Evolutionary conservation across 1,140 invertebrate genomes (phyloP).

Genomic region (Zaprionus gabonicus): DNA sequence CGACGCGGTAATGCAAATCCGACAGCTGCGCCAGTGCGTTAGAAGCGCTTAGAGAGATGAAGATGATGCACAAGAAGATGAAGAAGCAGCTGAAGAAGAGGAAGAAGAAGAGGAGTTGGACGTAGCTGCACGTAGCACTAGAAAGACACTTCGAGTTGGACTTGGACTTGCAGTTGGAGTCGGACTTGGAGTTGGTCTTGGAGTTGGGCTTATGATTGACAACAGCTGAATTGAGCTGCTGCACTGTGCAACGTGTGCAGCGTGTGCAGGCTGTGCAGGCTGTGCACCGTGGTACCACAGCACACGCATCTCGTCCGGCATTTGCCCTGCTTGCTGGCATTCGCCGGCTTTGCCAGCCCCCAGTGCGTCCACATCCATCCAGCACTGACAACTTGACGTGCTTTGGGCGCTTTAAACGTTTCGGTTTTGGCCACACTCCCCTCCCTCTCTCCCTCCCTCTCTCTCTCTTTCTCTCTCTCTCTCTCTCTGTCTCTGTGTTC

Average conservation of each 20-base stretch:
- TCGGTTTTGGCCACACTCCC: constrained; percentile 32
- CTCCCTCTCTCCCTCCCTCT: not conserved
- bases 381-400: constrained; percentile 73
- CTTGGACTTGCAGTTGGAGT: not conserved
- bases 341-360: constrained; percentile 31
- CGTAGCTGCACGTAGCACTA: constrained; percentile 2
- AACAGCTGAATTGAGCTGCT: constrained; percentile 69
- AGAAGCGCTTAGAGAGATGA: constrained; percentile 62
- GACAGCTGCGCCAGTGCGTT: constrained; percentile 78
- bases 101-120: not conserved
- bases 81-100: not conserved
- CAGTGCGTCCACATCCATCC: constrained; percentile 45
- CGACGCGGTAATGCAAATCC: constrained; percentile 80
- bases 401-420: constrained; percentile 80
- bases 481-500: not conserved
- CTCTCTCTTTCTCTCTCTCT: not conserved
- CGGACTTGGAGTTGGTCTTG: constrained; percentile 3
- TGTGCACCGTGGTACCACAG: constrained; percentile 16
- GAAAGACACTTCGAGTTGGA: not conserved
- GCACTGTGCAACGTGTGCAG: not conserved
- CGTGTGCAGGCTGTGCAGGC: not conserved
- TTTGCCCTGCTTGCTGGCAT: constrained; percentile 1
- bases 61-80: constrained; percentile 17
- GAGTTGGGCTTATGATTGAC: constrained; percentile 69
- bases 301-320: constrained; percentile 22